A percentile compares a stretch with the other conserved stretches of the same genome.
These are phyloP conservation scores for Otolemur crassicaudatus DNA, from an alignment of 2,797 vertebrate genomes.

Conservation along the genomic window DNA sequence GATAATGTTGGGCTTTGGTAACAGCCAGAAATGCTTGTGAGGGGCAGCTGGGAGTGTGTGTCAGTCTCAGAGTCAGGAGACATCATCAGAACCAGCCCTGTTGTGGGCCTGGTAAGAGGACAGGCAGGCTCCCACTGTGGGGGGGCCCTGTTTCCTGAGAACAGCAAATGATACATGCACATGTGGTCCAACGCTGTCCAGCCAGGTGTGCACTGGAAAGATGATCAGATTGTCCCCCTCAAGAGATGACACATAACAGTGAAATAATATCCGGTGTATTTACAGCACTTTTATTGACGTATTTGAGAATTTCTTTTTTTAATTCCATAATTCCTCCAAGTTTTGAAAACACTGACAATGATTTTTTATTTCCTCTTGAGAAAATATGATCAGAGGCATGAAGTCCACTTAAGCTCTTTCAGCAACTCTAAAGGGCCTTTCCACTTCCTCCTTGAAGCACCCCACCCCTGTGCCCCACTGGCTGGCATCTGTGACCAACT, in stretches of 20 bases:
- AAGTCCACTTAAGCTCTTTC: neutral
- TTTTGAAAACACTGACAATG: constrained; percentile 2
- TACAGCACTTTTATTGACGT: neutral
- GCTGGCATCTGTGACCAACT: neutral
- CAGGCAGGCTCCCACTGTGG: neutral
- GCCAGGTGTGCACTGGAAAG: neutral
- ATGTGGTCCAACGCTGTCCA: neutral
- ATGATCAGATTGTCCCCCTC: neutral
- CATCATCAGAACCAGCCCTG: neutral
- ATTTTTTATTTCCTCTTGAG: constrained; percentile 35
- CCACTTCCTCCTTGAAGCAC: neutral
- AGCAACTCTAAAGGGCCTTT: neutral
- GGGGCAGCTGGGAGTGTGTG: neutral
- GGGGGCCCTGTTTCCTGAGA: neutral
- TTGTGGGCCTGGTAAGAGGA: neutral
- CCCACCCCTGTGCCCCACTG: neutral
- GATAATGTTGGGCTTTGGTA: neutral
- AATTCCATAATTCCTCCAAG: neutral
- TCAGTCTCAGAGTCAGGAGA: neutral
- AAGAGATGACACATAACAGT: neutral
- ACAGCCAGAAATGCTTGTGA: neutral
- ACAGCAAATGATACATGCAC: rapidly evolving
- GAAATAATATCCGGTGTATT: constrained; percentile 7
- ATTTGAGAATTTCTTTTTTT: constrained; percentile 8
- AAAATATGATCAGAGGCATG: neutral